Percentiles rank a stretch among this genome's conserved stretches.
These are phyloP conservation scores for Myanophis thanlyinensis DNA, from an alignment of 2,113 vertebrate genomes.

Conservation along the genomic window DNA sequence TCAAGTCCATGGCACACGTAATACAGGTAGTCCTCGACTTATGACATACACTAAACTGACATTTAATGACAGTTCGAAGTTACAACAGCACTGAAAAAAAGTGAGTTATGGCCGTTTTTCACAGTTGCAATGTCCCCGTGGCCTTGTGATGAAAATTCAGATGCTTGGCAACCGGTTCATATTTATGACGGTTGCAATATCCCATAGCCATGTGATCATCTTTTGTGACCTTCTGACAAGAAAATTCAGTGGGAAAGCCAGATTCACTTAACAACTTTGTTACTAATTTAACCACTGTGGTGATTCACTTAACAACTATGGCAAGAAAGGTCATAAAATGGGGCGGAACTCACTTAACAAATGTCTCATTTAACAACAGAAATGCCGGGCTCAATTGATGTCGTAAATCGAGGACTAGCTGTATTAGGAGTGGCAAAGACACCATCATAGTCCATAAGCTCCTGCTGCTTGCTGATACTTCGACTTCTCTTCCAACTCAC, in stretches of 20 bases:
- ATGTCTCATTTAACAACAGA: not conserved
- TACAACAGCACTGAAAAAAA: not conserved
- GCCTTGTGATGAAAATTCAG: not conserved
- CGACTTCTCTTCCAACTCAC: not conserved
- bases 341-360: not conserved
- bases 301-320: not conserved
- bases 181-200: not conserved
- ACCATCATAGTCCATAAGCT: not conserved
- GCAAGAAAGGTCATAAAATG: not conserved
- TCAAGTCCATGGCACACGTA: not conserved
- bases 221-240: not conserved
- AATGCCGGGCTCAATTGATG: not conserved
- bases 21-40: not conserved
- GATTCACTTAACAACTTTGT: not conserved
- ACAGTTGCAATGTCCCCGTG: not conserved
- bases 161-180: not conserved
- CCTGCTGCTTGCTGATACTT: constrained; percentile 23
- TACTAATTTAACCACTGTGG: not conserved
- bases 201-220: not conserved
- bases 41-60: not conserved
- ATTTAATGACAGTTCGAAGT: not conserved
- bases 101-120: not conserved
- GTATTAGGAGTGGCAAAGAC: fast-evolving
- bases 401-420: not conserved
- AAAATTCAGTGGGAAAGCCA: not conserved